Conservation (phyloP, 1,140 invertebrate species). For the Aphaenogaster floridana region DNA sequence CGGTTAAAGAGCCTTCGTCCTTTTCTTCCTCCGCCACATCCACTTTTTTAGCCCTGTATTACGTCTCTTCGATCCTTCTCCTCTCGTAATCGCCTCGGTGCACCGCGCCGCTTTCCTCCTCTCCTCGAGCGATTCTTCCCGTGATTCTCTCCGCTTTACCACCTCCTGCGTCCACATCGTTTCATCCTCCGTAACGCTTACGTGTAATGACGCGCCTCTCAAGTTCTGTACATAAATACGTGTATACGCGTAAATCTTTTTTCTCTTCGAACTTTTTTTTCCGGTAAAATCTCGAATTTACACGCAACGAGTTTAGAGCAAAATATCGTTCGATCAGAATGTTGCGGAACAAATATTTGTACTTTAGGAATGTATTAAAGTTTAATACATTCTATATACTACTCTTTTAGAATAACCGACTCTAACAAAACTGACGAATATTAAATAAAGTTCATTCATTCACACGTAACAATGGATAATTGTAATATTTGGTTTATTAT, state of each 20-base stretch:
- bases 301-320: not conserved
- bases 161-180: slow-evolving; percentile 29
- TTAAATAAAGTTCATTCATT: no score
- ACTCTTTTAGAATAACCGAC: no score
- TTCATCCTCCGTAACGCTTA: slow-evolving; percentile 26
- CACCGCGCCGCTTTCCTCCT: slow-evolving; percentile 28
- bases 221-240: not conserved
- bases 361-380: not conserved
- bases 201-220: slow-evolving; percentile 19
- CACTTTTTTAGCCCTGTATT: slow-evolving; percentile 33
- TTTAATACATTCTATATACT: no score
- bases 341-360: not conserved
- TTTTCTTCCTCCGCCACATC: not conserved
- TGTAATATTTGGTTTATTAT: no score
- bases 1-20: slow-evolving; percentile 51
- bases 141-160: slow-evolving; percentile 38
- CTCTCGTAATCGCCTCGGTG: slow-evolving; percentile 37
- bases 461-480: no score
- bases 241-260: not conserved
- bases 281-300: not conserved
- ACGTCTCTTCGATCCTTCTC: slow-evolving; percentile 57
- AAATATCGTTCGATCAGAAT: not conserved
- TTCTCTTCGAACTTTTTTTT: not conserved
- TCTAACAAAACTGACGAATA: no score
- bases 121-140: not conserved